Conservation (phyloP, 2,113 vertebrate genomes). For the Cygnus buccinator region DNA sequence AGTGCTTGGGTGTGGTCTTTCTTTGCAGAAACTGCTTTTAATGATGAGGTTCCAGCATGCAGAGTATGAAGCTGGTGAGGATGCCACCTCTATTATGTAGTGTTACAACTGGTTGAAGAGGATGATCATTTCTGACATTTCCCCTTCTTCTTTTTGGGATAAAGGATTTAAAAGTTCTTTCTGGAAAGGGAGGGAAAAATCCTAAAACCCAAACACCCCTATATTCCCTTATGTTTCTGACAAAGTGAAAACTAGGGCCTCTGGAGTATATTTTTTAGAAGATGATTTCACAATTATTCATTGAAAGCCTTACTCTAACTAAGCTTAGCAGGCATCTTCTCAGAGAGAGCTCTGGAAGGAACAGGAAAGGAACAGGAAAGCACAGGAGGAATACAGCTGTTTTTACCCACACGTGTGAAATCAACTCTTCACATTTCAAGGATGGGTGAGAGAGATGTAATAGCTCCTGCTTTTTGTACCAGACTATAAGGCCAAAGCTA, state of each 20-base stretch:
- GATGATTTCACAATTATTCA: neutral
- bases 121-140: neutral
- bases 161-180: neutral
- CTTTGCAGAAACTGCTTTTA: neutral
- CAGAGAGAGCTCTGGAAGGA: neutral
- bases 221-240: neutral
- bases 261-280: neutral
- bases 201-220: neutral
- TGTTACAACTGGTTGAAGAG: neutral
- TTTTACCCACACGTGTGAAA: neutral
- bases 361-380: no score
- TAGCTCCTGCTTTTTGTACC: neutral
- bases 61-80: neutral
- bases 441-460: neutral
- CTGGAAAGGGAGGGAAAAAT: neutral
- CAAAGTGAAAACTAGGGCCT: neutral
- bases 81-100: accelerated
- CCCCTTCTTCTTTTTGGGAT: neutral
- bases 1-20: neutral
- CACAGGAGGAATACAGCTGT: neutral
- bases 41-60: neutral
- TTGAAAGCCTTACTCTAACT: neutral
- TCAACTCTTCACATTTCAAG: neutral
- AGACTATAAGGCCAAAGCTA: neutral
- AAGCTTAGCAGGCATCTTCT: neutral